phyloP scores from a whole-genome alignment of 2,888 invertebrate species.

The Chymomyza procnemis region DNA sequence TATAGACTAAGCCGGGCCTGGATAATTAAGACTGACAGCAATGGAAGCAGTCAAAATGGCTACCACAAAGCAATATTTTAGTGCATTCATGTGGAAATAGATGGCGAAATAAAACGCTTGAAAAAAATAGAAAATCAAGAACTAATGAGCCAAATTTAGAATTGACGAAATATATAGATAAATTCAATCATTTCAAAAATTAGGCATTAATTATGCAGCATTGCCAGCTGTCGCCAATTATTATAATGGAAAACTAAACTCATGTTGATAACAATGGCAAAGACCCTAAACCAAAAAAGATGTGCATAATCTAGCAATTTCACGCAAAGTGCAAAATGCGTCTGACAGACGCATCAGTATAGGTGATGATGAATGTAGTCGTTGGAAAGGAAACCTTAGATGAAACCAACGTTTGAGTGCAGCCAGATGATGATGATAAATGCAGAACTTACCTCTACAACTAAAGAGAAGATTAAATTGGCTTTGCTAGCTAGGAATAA shows the following conservation, averaged over 20 bases:
- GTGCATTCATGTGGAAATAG: not conserved
- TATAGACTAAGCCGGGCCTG: not conserved
- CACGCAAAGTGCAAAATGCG: not conserved
- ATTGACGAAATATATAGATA: not conserved
- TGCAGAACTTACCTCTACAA: not conserved
- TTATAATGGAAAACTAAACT: not conserved
- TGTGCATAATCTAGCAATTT: not conserved
- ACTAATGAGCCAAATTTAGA: not conserved
- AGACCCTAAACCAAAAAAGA: not conserved
- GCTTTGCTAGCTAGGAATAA: conserved; percentile 24
- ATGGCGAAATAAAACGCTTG: not conserved
- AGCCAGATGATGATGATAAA: not conserved
- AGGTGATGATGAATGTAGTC: not conserved
- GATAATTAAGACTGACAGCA: not conserved
- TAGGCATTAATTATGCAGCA: not conserved
- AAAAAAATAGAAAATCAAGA: not conserved
- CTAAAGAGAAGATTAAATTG: conserved; percentile 27
- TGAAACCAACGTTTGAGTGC: not conserved
- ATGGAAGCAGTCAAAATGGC: not conserved
- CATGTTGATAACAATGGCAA: not conserved
- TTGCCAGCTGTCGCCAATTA: not conserved
- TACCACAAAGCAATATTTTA: not conserved
- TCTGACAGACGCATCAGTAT: not conserved
- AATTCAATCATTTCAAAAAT: no score
- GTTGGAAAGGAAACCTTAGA: not conserved